These are phyloP conservation scores for Rotaria socialis DNA, from an alignment of 2,888 invertebrate genomes.

Conservation along the genomic window DNA sequence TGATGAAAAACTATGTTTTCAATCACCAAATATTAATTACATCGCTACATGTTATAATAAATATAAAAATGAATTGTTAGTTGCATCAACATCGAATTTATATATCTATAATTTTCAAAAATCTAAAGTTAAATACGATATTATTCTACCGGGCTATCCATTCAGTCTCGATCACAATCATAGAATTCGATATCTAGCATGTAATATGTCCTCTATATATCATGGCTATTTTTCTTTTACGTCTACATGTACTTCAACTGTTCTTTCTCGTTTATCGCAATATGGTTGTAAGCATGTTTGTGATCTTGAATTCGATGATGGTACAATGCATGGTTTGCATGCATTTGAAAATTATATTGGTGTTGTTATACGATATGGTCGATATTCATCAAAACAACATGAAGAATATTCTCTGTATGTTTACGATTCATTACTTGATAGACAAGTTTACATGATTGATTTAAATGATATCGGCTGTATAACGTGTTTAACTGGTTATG, in stretches of 20 bases:
- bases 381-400: neutral
- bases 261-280: neutral
- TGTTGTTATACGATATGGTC: neutral
- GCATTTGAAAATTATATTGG: slow-evolving; percentile 21
- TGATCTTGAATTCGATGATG: slow-evolving; percentile 6
- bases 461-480: neutral
- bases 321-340: neutral
- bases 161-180: neutral
- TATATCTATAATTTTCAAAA: neutral
- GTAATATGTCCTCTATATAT: neutral
- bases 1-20: neutral
- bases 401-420: neutral
- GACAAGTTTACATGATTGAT: neutral
- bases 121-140: neutral
- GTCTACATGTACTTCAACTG: neutral
- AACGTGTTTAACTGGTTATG: neutral
- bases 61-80: neutral
- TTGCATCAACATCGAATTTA: neutral
- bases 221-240: neutral
- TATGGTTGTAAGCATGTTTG: neutral
- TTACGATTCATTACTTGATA: neutral
- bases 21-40: neutral
- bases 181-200: neutral
- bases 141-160: neutral
- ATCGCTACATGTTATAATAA: neutral